Evolutionary conservation across 1,140 invertebrate species (phyloP), one percentile per base, ranked within the genome.

Genomic region (Dufourea novaeangliae): DNA sequence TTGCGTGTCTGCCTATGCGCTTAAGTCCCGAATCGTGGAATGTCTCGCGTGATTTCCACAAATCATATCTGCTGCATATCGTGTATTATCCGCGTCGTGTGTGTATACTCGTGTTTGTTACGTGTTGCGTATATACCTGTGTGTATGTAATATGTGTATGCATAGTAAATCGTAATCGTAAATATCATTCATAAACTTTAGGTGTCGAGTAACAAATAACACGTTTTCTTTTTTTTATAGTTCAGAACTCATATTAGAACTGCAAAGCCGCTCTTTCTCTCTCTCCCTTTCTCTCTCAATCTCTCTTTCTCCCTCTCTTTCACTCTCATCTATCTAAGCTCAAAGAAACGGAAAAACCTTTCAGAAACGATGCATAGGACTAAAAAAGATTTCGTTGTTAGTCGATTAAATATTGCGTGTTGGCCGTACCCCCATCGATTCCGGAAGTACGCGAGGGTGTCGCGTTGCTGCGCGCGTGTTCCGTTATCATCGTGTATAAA

Each of bases 1-100:
- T n/a, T n/a, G 46, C n/a, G 46, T 77, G 63, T 83, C 61, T 54
- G 72, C 88, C 85, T 91, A 90, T 90, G 87, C 88, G 87, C 88
- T 92, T 92, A 92, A 92, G 90, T 92, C 90, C 90, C 91, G 83
- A 90, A 85, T 91, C 34, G 91, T 91, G 91, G 91, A 92, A 92
- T 92, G 91, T 92, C 90, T 89, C 64, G 76, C 80, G 68, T 88
- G 85, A 90, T 90, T 91, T 92, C 90, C 91, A 90, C 90, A 86
- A 87, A 78, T 78, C 22, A 39, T n/a, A 50, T 86, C 86, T 86
- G 85, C 84, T 87, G 86, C 83, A 83, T 34, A 54, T 78, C 87
- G 79, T 75, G 29, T 14, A 57, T 5, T 39, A 84, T 83, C 84
- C 82, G 83, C 87, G 87, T 14, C 82, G 83, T 86, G 87, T 14